phyloP scores from a whole-genome alignment of 2,113 vertebrate species.

The Neotoma lepida region DNA sequence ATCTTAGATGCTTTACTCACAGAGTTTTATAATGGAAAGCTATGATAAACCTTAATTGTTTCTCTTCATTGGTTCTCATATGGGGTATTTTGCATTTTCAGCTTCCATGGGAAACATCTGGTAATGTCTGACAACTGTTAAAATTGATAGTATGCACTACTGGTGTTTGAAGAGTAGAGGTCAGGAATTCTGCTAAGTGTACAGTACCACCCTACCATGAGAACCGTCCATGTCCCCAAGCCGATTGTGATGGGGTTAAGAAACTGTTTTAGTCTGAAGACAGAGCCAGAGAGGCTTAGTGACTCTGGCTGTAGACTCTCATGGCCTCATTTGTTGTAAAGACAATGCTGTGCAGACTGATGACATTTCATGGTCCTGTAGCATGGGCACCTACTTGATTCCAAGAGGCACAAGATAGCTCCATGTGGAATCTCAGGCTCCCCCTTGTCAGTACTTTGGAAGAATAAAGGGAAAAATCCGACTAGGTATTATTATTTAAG shows the following conservation, averaged over 20 bases:
- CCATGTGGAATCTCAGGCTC: neutral
- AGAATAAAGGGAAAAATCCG: neutral
- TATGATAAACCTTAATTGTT: neutral
- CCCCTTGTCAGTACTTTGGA: neutral
- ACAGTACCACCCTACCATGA: neutral
- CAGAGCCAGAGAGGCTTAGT: neutral
- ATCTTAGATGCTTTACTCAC: neutral
- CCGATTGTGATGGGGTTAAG: neutral
- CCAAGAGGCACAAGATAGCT: neutral
- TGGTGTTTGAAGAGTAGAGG: neutral
- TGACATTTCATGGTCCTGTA: neutral
- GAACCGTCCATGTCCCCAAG: neutral
- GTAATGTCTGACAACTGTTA: neutral
- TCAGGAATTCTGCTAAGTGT: neutral
- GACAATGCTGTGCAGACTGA: neutral
- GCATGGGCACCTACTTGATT: neutral
- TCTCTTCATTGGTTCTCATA: slow-evolving; percentile 29
- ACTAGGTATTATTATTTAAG: neutral
- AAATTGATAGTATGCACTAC: neutral
- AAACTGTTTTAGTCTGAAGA: neutral
- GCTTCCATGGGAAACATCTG: neutral
- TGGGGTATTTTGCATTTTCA: neutral
- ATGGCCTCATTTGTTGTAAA: neutral
- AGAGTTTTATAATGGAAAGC: neutral
- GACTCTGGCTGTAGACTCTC: neutral